Base-by-base conservation (phyloP, 2,888 invertebrate species). In the Schizaphis graminum region DNA sequence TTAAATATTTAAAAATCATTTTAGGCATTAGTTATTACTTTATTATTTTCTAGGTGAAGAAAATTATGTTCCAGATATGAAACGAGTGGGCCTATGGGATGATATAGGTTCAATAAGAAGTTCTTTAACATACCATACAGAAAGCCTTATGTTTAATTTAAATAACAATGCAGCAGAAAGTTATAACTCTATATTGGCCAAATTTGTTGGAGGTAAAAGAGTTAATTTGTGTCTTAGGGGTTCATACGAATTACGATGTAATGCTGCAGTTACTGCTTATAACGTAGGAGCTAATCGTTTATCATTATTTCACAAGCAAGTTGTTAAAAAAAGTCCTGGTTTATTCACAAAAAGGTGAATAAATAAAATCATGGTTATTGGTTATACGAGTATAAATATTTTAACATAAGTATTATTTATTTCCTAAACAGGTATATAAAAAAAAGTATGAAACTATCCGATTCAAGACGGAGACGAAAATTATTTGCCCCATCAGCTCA, bases 171-270 rank as follows among this genome's bases (percentile, higher is more conserved):
- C 77, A 77, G 21, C 77, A 35, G 77, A 85, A 85, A 85, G 7
- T 85, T 85, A 85, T 41, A 85, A 85, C 26, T 41, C 24, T 85
- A 26, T 85, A 44, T 85, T 85, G 24, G 85, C 85, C 41, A 85
- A 85, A 85, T 85, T 85, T 85, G 26, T 85, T 41, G 44, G 8
- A 10, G 85, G 24, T 85, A 85, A 85, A 85, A 85, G 85, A 85
- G 41, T 84, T 4, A 44, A 41, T 84, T 84, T 84, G 35, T 84
- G 35, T 84, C 84, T 84, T 84, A 2, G 24, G 7, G 85, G 44
- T 24, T 44, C 26, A 85, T 85, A 85, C 26, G 41, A 85, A 24
- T 85, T 85, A 85, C 85, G 85, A 85, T 85, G 44, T 35, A 85
- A 85, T 85, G 35, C 44, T 13, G 44, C 85, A 35, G 44, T 84